Conservation (phyloP, 2,797 vertebrate species). For the Rhynchonycteris naso region DNA sequence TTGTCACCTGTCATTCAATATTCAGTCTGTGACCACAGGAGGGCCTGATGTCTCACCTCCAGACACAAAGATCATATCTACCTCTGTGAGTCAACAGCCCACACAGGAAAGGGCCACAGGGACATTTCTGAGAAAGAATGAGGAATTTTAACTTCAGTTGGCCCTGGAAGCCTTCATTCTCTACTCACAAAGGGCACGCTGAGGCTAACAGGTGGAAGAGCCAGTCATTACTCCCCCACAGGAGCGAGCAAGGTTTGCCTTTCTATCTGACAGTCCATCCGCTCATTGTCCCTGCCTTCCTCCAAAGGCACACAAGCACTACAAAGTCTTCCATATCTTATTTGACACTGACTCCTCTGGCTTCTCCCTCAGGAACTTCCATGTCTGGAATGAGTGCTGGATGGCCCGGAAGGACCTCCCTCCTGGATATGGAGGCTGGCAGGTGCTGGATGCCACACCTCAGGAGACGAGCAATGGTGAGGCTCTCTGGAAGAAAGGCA, state of each 20-base stretch:
- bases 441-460: conserved; percentile 95
- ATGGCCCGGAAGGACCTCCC: conserved; percentile 93
- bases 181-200: not conserved
- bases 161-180: not conserved
- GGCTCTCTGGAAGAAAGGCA: not conserved
- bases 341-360: not conserved
- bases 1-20: not conserved
- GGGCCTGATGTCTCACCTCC: not conserved
- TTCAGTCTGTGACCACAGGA: not conserved
- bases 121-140: not conserved
- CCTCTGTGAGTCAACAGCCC: not conserved
- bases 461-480: conserved; percentile 93
- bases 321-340: not conserved
- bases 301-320: not conserved
- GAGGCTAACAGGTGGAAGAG: not conserved
- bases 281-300: not conserved
- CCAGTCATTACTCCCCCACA: not conserved
- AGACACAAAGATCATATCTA: not conserved
- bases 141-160: not conserved
- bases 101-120: not conserved
- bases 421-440: conserved; percentile 92
- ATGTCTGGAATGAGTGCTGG: conserved; percentile 97
- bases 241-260: not conserved
- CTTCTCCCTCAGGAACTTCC: conserved; percentile 92
- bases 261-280: not conserved